Base-by-base conservation (phyloP, 2,113 vertebrate species). In the Aspidoscelis tigris region DNA sequence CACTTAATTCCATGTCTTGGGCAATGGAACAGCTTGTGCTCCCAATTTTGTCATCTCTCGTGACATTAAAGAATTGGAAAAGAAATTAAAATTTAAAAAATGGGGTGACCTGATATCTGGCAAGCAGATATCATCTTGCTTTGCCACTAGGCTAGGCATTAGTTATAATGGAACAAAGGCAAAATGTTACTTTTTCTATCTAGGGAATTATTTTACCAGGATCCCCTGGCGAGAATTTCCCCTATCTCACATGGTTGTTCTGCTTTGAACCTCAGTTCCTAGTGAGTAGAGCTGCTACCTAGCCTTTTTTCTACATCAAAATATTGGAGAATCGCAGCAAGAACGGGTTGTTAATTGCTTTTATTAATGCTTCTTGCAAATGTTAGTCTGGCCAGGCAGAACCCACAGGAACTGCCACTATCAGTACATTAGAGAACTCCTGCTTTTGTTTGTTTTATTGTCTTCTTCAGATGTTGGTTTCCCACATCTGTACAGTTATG, bases 331-430 rank as follows among this genome's bases (percentile, higher is more conserved):
- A 82, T 64, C 73, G 69, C 79, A 72, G 39, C 80, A 72, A 89
- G 83, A 69, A 76, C 66, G 84, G 76, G 47, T 64, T 82, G 87
- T 87, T 89, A 78, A 66, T 84, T 90, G 88, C 76, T 84, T 92
- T 79, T 66, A 87, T 90, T 93, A 87, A 78, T 88, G 89, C 87
- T 90, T 88, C 50, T 33, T 80, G 89, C 89, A 70, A 77, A 43
- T 84, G 76, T 75, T 93, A 71, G 87, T 89, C 90, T 74, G 87
- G 87, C 78, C 66, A 43, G 80, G 74, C 76, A 72, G 84, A 84
- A 88, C 7, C 7, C 14, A 68, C 39, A 80, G 76, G 24, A 33
- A 0, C 50, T 85, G 9, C 64, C 82, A 76, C 9, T 68, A 1
- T 14, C 50, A 68, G 14, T 2, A n/a, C 26, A 8, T 43, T 18